These are phyloP conservation scores for Phalacrocorax pelagicus DNA, from an alignment of 2,113 vertebrate genomes.

Conservation along the genomic window DNA sequence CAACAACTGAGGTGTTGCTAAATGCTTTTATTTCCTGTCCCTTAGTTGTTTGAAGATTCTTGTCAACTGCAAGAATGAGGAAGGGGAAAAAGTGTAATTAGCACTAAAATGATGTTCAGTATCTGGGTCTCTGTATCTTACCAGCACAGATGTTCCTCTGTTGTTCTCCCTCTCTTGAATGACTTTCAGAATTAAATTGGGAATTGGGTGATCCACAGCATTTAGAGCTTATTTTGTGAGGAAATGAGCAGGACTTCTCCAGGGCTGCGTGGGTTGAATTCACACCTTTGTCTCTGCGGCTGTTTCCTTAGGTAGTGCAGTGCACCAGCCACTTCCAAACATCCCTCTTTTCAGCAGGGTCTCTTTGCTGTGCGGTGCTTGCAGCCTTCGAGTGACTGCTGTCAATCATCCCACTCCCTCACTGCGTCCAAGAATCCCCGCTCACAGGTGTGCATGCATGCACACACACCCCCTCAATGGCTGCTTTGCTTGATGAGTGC, in stretches of 20 bases:
- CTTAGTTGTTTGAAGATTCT: not conserved
- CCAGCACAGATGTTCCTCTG: not conserved
- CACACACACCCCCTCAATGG: fast-evolving
- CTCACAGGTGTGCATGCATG: fast-evolving
- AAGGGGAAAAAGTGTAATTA: slow-evolving; percentile 5
- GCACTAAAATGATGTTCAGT: not conserved
- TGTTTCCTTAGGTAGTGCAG: not conserved
- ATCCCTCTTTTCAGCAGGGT: not conserved
- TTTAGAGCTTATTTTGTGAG: not conserved
- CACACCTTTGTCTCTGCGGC: not conserved
- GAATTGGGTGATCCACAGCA: slow-evolving; percentile 1
- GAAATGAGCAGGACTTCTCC: not conserved
- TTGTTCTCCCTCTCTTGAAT: slow-evolving; percentile 32
- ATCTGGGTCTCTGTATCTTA: not conserved
- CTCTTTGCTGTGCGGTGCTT: not conserved
- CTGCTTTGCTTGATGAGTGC: not conserved
- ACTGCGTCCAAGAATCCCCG: fast-evolving
- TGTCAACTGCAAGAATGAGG: not conserved
- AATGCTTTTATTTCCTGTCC: not conserved
- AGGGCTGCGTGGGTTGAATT: not conserved
- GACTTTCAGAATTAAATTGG: slow-evolving; percentile 48
- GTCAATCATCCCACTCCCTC: not conserved
- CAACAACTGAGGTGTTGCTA: not conserved
- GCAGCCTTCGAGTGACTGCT: not conserved
- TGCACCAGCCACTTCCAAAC: not conserved